Percentiles rank a stretch among this genome's conserved stretches.
These are phyloP conservation scores for Crambe crambe DNA, from an alignment of 37 sponge, comb jelly and placozoan genomes.

Conservation along the genomic window DNA sequence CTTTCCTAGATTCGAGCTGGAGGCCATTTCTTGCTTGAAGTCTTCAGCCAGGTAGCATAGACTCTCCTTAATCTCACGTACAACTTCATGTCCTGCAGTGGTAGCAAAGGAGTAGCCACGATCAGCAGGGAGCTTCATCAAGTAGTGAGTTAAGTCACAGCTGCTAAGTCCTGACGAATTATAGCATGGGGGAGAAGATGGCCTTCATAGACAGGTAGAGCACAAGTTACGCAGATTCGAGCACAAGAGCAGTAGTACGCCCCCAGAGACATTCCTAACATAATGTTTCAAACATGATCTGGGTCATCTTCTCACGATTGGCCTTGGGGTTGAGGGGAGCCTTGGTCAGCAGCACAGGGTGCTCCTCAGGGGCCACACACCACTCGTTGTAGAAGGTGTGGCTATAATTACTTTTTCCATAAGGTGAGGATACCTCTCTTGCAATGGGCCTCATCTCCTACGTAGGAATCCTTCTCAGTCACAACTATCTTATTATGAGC, in stretches of 20 bases:
- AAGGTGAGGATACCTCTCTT: conserved; percentile 99
- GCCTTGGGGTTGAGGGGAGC: conserved; percentile 99
- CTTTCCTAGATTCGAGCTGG: conserved; percentile 92
- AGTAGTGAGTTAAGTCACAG: conserved; percentile 96
- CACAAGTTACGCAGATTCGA: conserved; percentile 96
- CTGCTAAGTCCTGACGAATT: conserved; percentile 94
- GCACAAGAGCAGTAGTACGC: conserved; percentile 99
- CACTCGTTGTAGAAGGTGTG: conserved; percentile 99
- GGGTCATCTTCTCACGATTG: conserved; percentile 99
- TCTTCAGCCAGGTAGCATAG: conserved; percentile 96
- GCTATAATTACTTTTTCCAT: conserved; percentile 96
- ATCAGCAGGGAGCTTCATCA: conserved; percentile 95
- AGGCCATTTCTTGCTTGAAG: conserved; percentile 98
- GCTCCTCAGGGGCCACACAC: conserved; percentile 98
- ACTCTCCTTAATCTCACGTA: conserved; percentile 99
- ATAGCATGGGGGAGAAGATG: conserved; percentile 99
- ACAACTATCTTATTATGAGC: conserved; percentile 99
- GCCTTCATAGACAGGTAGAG: conserved; percentile 98
- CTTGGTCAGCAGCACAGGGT: conserved; percentile 97
- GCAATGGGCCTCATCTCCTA: conserved; percentile 99
- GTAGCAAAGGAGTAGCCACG: conserved; percentile 95
- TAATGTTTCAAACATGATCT: too few species aligned
- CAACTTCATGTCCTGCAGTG: conserved; percentile 96
- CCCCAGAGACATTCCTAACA: too few species aligned
- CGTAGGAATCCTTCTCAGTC: conserved; percentile 99